phyloP scores from a whole-genome alignment of 2,888 invertebrate genomes.

The Drosophila neoperkinsi region DNA sequence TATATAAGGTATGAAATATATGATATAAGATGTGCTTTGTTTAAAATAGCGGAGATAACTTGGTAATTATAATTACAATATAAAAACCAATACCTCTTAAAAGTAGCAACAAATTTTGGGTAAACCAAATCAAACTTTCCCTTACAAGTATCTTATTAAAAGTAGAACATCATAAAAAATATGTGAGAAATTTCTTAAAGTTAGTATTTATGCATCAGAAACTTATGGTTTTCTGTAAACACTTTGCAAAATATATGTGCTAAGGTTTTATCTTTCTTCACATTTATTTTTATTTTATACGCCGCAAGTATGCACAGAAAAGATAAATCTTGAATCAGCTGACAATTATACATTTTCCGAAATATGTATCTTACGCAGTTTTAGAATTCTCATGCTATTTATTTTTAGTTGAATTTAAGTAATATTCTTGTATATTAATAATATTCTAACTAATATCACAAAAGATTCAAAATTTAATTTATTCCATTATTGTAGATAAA shows the following conservation, averaged over 20 bases:
- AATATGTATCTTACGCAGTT: background rate
- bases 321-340: too few species aligned
- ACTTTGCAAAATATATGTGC: too few species aligned
- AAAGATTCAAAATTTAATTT: background rate
- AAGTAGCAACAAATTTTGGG: background rate
- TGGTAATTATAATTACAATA: background rate
- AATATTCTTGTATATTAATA: background rate
- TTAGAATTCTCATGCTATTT: background rate
- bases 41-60: background rate
- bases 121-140: background rate
- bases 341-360: background rate
- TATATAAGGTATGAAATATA: background rate
- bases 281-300: background rate
- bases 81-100: background rate
- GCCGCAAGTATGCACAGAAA: too few species aligned
- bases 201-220: background rate
- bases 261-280: accelerated
- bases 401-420: background rate
- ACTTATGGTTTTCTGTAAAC: too few species aligned
- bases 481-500: background rate
- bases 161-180: background rate
- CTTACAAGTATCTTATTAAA: background rate
- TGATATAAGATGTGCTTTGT: background rate
- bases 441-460: background rate
- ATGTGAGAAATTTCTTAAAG: background rate